Conservation (phyloP, 1,140 invertebrate species). For the Drosophila ohnishii region DNA sequence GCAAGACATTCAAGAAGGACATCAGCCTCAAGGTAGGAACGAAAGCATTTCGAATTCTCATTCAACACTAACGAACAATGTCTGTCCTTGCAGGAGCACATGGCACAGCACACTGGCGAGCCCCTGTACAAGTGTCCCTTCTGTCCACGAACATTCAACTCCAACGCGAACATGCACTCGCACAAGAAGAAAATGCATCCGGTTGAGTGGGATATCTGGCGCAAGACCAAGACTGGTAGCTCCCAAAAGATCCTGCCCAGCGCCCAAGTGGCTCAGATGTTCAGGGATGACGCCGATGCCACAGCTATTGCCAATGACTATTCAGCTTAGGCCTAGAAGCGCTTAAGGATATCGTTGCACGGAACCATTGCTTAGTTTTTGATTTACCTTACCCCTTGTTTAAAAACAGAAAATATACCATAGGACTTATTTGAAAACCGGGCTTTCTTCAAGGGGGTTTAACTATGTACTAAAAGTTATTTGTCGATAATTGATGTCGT, state of each 20-base stretch:
- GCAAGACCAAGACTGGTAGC: slow-evolving; percentile 76
- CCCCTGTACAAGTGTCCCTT: slow-evolving; percentile 79
- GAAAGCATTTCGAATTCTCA: not conserved
- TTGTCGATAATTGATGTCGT: too few species aligned
- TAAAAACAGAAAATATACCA: slow-evolving; percentile 38
- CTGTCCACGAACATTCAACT: slow-evolving; percentile 78
- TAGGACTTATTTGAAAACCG: slow-evolving; percentile 30
- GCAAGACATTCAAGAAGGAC: slow-evolving; percentile 80
- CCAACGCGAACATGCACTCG: slow-evolving; percentile 81
- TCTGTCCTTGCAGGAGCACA: slow-evolving; percentile 66
- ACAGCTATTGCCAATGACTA: slow-evolving; percentile 66
- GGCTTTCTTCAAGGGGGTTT: too few species aligned
- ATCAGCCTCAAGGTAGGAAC: slow-evolving; percentile 70
- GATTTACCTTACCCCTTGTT: slow-evolving; percentile 40
- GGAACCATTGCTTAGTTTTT: slow-evolving; percentile 43
- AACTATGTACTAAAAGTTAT: too few species aligned
- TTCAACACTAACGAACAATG: too few species aligned
- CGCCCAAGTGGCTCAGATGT: slow-evolving; percentile 72
- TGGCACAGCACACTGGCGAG: slow-evolving; percentile 80
- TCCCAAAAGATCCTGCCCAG: slow-evolving; percentile 70
- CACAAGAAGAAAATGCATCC: slow-evolving; percentile 82
- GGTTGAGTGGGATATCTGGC: slow-evolving; percentile 76
- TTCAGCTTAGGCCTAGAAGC: slow-evolving; percentile 36
- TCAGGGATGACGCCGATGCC: slow-evolving; percentile 60
- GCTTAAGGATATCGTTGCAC: slow-evolving; percentile 20